Percentiles rank a stretch among this genome's conserved stretches.
These are phyloP conservation scores for Andrena praecox DNA, from an alignment of 2,888 invertebrate species.

Conservation along the genomic window DNA sequence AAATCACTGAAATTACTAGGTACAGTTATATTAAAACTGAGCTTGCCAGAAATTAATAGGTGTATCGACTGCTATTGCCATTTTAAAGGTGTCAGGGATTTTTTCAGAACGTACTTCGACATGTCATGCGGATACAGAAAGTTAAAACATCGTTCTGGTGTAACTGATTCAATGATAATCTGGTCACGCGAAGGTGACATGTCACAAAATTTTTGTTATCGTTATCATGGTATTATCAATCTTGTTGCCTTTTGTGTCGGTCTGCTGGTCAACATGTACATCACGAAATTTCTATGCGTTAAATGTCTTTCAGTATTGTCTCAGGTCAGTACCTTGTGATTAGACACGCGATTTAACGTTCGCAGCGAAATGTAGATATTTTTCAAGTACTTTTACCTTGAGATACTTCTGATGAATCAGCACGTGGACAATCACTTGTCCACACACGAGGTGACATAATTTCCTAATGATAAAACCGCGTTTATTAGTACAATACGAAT, in stretches of 20 bases:
- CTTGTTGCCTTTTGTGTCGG: not conserved
- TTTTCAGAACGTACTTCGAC: not conserved
- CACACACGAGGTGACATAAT: not conserved
- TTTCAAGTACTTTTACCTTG: not conserved
- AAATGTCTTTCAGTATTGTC: not conserved
- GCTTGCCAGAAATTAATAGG: too few species aligned
- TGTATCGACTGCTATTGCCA: not conserved
- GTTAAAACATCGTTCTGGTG: not conserved
- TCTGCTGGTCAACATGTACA: too few species aligned
- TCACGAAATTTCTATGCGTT: not conserved
- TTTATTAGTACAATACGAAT: too few species aligned
- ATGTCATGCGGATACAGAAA: not conserved
- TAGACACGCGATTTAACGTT: slow-evolving; percentile 33
- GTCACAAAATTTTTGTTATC: slow-evolving; percentile 8
- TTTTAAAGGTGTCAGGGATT: not conserved
- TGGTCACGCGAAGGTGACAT: slow-evolving; percentile 32
- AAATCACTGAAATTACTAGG: too few species aligned
- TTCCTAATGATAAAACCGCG: too few species aligned
- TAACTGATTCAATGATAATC: not conserved
- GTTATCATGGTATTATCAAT: slow-evolving; percentile 12
- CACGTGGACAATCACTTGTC: not conserved
- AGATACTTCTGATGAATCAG: not conserved
- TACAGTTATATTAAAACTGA: too few species aligned
- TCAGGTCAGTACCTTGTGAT: not conserved
- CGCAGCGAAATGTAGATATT: not conserved